These are phyloP conservation scores for Eristalinus aeneus DNA, from an alignment of 2,888 invertebrate species.

Conservation along the genomic window DNA sequence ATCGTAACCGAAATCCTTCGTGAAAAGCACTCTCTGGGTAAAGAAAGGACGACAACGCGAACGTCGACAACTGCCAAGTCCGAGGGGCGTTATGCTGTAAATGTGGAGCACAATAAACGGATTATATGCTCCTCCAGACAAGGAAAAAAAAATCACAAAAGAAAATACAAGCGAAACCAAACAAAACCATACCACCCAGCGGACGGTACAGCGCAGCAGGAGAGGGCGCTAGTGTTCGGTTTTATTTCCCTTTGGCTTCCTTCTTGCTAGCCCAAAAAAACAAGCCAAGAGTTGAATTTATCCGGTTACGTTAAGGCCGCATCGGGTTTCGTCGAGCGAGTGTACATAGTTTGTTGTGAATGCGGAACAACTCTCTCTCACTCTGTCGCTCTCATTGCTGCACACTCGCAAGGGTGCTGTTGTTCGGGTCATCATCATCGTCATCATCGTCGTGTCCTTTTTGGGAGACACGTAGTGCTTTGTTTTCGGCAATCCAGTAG, in stretches of 20 bases:
- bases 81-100: slow-evolving; percentile 63
- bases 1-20: slow-evolving; percentile 1
- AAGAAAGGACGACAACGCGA: slow-evolving; percentile 22
- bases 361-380: slow-evolving; percentile 1
- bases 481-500: not conserved
- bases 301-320: slow-evolving; percentile 38
- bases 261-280: slow-evolving; percentile 23
- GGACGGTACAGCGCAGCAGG: not conserved
- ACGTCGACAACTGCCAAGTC: slow-evolving; percentile 23
- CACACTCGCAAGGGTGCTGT: not conserved
- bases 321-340: slow-evolving; percentile 39
- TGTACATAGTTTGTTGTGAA: slow-evolving; percentile 22
- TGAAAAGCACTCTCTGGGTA: not conserved
- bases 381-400: not conserved
- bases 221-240: slow-evolving; percentile 50
- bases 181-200: slow-evolving; percentile 24
- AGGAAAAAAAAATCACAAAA: slow-evolving; percentile 5
- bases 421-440: not conserved
- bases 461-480: not conserved
- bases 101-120: slow-evolving; percentile 67
- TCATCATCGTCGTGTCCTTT: slow-evolving; percentile 17
- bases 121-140: slow-evolving; percentile 61
- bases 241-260: slow-evolving; percentile 9
- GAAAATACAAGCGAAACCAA: not conserved
- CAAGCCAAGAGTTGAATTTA: slow-evolving; percentile 48